Conservation (phyloP, 2,113 vertebrate species). For the Lipotes vexillifer region DNA sequence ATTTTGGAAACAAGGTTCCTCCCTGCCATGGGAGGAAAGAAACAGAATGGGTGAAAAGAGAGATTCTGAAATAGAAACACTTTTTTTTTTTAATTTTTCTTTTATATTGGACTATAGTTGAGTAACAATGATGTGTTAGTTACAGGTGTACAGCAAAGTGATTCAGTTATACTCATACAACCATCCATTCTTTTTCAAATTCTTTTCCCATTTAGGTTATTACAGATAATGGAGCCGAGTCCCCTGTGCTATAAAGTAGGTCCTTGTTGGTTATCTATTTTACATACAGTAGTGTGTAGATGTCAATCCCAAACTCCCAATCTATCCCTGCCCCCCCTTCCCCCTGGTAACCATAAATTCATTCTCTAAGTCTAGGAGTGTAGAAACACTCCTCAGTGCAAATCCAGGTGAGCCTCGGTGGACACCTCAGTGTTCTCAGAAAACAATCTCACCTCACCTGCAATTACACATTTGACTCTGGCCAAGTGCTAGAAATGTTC, state of each 20-base stretch:
- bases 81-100: not conserved
- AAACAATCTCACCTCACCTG: not conserved
- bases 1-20: not conserved
- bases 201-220: not conserved
- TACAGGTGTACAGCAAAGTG: not conserved
- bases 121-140: not conserved
- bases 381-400: not conserved
- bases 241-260: not conserved
- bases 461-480: not conserved
- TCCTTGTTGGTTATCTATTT: not conserved
- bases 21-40: not conserved
- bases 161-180: not conserved
- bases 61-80: not conserved
- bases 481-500: not conserved
- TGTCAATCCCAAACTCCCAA: not conserved
- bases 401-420: not conserved
- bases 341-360: not conserved
- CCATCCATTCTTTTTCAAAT: not conserved
- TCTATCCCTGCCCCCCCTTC: not conserved
- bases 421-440: not conserved
- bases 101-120: not conserved
- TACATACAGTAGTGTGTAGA: not conserved
- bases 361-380: not conserved
- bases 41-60: not conserved
- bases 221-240: not conserved